Conservation (phyloP, 2,888 invertebrate species). For the Trissolcus japonicus region DNA sequence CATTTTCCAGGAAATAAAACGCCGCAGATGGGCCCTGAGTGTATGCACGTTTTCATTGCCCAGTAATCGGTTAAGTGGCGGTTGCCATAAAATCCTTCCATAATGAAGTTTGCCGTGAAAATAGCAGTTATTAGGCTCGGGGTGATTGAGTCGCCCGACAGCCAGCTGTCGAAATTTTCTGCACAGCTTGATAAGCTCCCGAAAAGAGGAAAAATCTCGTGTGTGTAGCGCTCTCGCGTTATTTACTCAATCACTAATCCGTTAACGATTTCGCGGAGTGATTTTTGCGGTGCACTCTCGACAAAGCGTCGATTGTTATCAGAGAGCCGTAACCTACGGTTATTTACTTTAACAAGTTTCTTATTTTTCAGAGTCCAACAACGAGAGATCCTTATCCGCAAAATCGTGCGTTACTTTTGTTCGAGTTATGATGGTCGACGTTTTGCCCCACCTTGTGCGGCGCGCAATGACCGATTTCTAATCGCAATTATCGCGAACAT, state of each 20-base stretch:
- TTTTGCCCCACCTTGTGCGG: not conserved
- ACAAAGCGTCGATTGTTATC: slow-evolving; percentile 28
- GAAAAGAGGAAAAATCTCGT: not conserved
- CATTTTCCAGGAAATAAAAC: slow-evolving; percentile 74
- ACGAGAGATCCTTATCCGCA: slow-evolving; percentile 24
- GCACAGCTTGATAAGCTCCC: not conserved
- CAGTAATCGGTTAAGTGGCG: slow-evolving; percentile 35
- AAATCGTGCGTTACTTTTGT: slow-evolving; percentile 26
- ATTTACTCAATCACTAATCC: slow-evolving; percentile 17
- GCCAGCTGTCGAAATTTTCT: slow-evolving; percentile 36
- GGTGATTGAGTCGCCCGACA: not conserved
- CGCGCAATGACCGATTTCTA: slow-evolving; percentile 5
- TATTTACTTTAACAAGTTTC: slow-evolving; percentile 38
- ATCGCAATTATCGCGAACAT: not conserved
- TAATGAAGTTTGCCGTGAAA: slow-evolving; percentile 43
- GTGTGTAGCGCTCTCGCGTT: not conserved
- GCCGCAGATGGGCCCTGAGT: slow-evolving; percentile 45
- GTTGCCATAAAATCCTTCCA: slow-evolving; percentile 18
- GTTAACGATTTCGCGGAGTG: slow-evolving; percentile 22
- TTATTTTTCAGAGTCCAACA: slow-evolving; percentile 22
- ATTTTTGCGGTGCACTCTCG: slow-evolving; percentile 17
- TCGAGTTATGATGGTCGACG: slow-evolving; percentile 15
- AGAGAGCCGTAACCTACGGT: slow-evolving; percentile 3
- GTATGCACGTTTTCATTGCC: slow-evolving; percentile 41
- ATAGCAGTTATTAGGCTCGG: slow-evolving; percentile 20